Evolutionary conservation across 2,888 invertebrate genomes (phyloP).

Genomic region (Drosophila kambysellisi): DNA sequence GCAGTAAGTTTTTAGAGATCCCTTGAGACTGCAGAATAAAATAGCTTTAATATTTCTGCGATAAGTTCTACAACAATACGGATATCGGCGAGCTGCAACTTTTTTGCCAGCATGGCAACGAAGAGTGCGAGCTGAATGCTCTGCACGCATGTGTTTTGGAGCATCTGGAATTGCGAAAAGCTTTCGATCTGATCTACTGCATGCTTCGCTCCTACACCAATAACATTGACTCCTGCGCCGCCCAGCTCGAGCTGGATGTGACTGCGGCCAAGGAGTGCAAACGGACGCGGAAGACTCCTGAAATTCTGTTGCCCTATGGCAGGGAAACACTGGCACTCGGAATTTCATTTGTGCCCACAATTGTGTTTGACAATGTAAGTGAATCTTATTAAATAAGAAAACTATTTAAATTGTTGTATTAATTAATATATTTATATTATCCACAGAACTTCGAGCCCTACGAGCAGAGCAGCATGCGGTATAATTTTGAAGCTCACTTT

Average conservation of each 20-base stretch:
- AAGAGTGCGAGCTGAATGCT: slow-evolving; percentile 84
- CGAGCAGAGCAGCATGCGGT: slow-evolving; percentile 73
- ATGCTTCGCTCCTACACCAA: slow-evolving; percentile 71
- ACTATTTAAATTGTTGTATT: background rate
- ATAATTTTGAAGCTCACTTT: slow-evolving; percentile 72
- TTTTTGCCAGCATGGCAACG: slow-evolving; percentile 81
- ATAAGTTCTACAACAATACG: slow-evolving; percentile 72
- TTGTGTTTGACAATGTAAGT: slow-evolving; percentile 82
- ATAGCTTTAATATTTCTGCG: background rate
- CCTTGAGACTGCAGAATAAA: background rate
- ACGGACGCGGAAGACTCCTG: slow-evolving; percentile 58
- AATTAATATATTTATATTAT: background rate
- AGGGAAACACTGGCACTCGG: slow-evolving; percentile 73
- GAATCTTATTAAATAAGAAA: too few species aligned
- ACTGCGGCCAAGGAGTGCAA: slow-evolving; percentile 72
- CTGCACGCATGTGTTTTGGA: slow-evolving; percentile 84
- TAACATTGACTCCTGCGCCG: slow-evolving; percentile 72
- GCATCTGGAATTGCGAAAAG: slow-evolving; percentile 59
- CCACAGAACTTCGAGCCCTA: slow-evolving; percentile 71
- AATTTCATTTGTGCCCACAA: slow-evolving; percentile 82
- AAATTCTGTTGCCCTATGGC: slow-evolving; percentile 82
- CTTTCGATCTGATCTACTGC: slow-evolving; percentile 81
- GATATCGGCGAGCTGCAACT: slow-evolving; percentile 60
- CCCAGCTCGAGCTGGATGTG: slow-evolving; percentile 66
- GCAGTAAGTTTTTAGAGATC: slow-evolving; percentile 62